Base-by-base conservation (phyloP, 1,140 invertebrate genomes). In the Nephotettix cincticeps region DNA sequence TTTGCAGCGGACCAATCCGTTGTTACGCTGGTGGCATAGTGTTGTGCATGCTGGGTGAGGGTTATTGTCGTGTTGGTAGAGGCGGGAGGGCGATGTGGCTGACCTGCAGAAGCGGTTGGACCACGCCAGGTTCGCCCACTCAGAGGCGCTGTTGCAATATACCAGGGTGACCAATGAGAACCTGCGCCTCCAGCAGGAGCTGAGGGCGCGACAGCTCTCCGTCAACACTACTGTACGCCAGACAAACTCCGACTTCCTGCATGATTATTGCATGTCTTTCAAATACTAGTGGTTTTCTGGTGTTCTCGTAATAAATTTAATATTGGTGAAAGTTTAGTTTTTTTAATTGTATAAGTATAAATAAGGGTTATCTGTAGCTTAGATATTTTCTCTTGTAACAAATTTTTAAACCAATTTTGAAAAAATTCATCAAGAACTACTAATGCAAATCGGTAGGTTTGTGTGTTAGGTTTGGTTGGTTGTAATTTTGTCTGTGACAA, bases 161-260 rank as follows among this genome's bases (percentile, higher is more conserved):
- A 86, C 86, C 0, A 87, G 88, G 76, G 75, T 88, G 3, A 83
- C 82, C n/a, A 88, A 88, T 70, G 87, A 88, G 3, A 88, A 88
- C 73, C 71, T 85, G 1, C 80, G 79, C 45, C 75, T 86, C 1
- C 84, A 85, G 64, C 83, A 83, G 67, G 81, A 84, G 70, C 68
- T 83, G 2, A 67, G 75, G 13, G 23, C 63, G 1, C 27, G 58
- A 32, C 66, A 73, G 27, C 27, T 43, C 29, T 25, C 27, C 64
- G 23, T 43, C 11, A 29, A 43, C 70, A 71, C 67, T 45, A 32
- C 28, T 28, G 19, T 30, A 23, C 36, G 36, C 28, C 66, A 68
- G 29, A 51, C 47, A 29, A 68, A 68, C 27, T 54, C 25, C 19
- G 25, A 54, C 25, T 68, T 68, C 29, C 17, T 68, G 2, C 36